These are phyloP conservation scores for Tribolium madens DNA, from an alignment of 1,140 invertebrate genomes.

Conservation along the genomic window DNA sequence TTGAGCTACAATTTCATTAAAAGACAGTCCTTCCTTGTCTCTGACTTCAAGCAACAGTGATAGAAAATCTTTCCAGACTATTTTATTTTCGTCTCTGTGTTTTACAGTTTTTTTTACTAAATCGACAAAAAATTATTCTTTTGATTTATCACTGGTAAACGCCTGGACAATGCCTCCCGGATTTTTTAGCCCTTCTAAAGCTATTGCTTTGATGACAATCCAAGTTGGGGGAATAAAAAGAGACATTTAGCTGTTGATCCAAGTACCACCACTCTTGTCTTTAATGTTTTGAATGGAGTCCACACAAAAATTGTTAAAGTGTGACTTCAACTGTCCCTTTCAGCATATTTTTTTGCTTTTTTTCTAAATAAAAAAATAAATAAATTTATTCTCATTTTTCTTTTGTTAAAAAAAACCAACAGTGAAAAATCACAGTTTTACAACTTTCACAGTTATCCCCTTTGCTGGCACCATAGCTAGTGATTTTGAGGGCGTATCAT, in stretches of 20 bases:
- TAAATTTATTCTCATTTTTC: no score
- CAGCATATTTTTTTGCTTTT: no score
- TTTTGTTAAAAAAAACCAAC: no score
- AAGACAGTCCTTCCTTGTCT: background rate
- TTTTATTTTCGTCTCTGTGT: slow-evolving; percentile 66
- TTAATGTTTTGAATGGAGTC: slow-evolving; percentile 12
- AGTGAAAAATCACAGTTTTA: background rate
- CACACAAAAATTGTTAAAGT: slow-evolving; percentile 5
- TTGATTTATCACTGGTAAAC: slow-evolving; percentile 29
- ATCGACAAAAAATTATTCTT: slow-evolving; percentile 65
- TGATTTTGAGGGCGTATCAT: slow-evolving; percentile 9
- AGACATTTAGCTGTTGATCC: slow-evolving; percentile 19
- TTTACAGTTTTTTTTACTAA: slow-evolving; percentile 65
- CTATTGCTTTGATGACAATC: slow-evolving; percentile 58
- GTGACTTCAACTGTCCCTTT: background rate
- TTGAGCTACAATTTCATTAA: slow-evolving; percentile 67
- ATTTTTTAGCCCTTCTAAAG: slow-evolving; percentile 15
- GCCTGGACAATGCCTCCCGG: background rate
- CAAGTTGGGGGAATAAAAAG: background rate
- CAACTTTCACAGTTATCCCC: background rate
- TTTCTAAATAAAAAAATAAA: no score
- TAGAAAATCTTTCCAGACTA: slow-evolving; percentile 69
- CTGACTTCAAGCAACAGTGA: slow-evolving; percentile 67
- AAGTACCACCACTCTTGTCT: slow-evolving; percentile 29
- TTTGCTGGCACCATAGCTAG: background rate